A percentile compares a stretch with the other conserved stretches of the same genome.
These are phyloP conservation scores for Apis cerana DNA, from an alignment of 1,140 invertebrate genomes.

Conservation along the genomic window DNA sequence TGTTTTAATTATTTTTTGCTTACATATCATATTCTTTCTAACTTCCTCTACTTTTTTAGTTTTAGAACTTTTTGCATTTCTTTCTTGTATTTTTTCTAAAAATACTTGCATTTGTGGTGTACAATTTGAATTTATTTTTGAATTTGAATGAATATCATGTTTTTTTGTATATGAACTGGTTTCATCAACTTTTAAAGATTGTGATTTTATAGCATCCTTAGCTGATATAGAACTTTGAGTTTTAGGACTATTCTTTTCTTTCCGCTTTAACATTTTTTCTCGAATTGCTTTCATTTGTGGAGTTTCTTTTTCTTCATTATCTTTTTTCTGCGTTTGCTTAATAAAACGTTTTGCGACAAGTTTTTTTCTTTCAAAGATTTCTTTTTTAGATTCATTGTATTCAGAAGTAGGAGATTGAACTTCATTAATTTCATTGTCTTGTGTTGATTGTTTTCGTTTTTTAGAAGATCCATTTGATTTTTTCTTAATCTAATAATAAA, in stretches of 20 bases:
- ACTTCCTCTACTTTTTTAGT: neutral
- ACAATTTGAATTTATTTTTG: neutral
- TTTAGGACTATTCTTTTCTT: neutral
- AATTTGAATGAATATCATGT: neutral
- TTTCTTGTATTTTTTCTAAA: conserved; percentile 36
- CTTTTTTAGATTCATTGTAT: neutral
- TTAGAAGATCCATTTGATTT: neutral
- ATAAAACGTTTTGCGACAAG: conserved; percentile 9
- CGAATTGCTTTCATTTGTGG: conserved; percentile 65
- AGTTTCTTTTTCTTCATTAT: conserved; percentile 43
- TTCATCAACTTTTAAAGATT: neutral
- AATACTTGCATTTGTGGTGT: conserved; percentile 63
- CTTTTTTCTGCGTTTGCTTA: neutral
- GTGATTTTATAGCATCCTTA: neutral
- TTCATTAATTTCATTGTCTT: neutral
- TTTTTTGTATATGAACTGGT: neutral
- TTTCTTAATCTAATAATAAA: neutral
- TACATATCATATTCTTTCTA: neutral
- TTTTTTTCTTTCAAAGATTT: conserved; percentile 3
- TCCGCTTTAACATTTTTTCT: conserved; percentile 57
- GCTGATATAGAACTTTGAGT: neutral
- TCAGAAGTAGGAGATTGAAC: neutral
- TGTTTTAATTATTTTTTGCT: neutral
- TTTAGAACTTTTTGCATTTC: neutral
- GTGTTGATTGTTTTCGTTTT: conserved; percentile 13